phyloP scores from a whole-genome alignment of 30 jellyfish, hydroid and myxozoan species.

The Catostylus mosaicus region DNA sequence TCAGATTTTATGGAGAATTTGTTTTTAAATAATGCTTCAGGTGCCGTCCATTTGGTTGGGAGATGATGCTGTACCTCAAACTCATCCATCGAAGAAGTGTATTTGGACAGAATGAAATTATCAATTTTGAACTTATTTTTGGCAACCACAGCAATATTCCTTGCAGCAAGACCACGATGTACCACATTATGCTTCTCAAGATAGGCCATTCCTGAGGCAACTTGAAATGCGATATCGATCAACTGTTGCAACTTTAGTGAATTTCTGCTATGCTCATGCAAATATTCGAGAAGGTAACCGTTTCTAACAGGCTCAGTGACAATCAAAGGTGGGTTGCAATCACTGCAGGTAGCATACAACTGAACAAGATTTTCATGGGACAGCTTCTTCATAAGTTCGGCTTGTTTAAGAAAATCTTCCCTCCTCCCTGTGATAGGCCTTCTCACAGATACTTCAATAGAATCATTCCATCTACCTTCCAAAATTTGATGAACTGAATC shows the following conservation, averaged over 20 bases:
- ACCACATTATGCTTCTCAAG: constrained; percentile 46
- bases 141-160: constrained; percentile 64
- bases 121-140: constrained; percentile 54
- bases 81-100: no score
- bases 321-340: constrained; percentile 6
- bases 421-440: constrained; percentile 53
- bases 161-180: constrained; percentile 73
- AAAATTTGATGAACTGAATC: constrained; percentile 6
- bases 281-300: constrained; percentile 58
- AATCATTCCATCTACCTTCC: constrained; percentile 58
- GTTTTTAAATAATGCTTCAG: constrained; percentile 73
- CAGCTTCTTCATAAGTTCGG: constrained; percentile 71
- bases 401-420: constrained; percentile 47
- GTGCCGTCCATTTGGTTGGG: constrained; percentile 69
- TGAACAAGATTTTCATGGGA: constrained; percentile 73
- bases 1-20: constrained; percentile 45
- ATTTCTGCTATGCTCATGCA: constrained; percentile 33
- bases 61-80: constrained; percentile 4
- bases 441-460: constrained; percentile 65
- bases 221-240: constrained; percentile 68
- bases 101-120: constrained; percentile 72
- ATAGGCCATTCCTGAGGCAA: constrained; percentile 82
- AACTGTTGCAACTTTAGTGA: constrained; percentile 42
- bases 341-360: constrained; percentile 62
- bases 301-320: constrained; percentile 18